phyloP scores from a whole-genome alignment of 2,888 invertebrate species.

The Caradrina clavipalpis region DNA sequence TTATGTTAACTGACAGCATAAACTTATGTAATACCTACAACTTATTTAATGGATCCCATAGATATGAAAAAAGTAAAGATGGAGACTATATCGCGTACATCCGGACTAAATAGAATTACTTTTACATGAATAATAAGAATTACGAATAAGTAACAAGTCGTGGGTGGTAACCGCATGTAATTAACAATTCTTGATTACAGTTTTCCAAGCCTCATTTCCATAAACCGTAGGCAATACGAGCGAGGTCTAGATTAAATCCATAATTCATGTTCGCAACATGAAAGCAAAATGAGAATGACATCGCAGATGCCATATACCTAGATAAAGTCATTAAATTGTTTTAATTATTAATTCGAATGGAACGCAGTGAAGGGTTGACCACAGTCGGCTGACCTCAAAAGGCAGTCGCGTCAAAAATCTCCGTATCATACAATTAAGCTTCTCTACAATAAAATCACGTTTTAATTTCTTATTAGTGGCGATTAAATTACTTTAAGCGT shows the following conservation, averaged over 20 bases:
- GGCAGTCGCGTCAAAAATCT: conserved; percentile 76
- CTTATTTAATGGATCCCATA: conserved; percentile 36
- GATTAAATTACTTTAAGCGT: conserved; percentile 83
- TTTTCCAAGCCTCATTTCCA: conserved; percentile 78
- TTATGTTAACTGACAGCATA: conserved; percentile 49
- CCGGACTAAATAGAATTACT: conserved; percentile 43
- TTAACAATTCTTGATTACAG: conserved; percentile 78
- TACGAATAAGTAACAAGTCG: conserved; percentile 65
- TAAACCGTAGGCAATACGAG: conserved; percentile 80
- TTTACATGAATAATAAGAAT: conserved; percentile 52
- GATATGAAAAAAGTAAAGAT: conserved; percentile 33
- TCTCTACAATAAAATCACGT: conserved; percentile 83
- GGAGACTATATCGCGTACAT: conserved; percentile 30
- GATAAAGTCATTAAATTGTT: conserved; percentile 79
- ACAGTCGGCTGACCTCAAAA: conserved; percentile 76
- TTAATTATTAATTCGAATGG: conserved; percentile 72
- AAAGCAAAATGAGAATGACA: conserved; percentile 58
- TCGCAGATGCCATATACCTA: conserved; percentile 67
- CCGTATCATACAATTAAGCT: conserved; percentile 78
- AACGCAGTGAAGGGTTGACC: conserved; percentile 58
- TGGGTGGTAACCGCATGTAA: conserved; percentile 77
- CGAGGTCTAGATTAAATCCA: conserved; percentile 76
- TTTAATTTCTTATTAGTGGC: conserved; percentile 82
- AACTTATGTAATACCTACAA: conserved; percentile 40
- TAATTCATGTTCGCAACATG: conserved; percentile 73